Percentiles rank a stretch among this genome's conserved stretches.
These are phyloP conservation scores for Narcine bancroftii DNA, from an alignment of 2,113 vertebrate species.

Conservation along the genomic window DNA sequence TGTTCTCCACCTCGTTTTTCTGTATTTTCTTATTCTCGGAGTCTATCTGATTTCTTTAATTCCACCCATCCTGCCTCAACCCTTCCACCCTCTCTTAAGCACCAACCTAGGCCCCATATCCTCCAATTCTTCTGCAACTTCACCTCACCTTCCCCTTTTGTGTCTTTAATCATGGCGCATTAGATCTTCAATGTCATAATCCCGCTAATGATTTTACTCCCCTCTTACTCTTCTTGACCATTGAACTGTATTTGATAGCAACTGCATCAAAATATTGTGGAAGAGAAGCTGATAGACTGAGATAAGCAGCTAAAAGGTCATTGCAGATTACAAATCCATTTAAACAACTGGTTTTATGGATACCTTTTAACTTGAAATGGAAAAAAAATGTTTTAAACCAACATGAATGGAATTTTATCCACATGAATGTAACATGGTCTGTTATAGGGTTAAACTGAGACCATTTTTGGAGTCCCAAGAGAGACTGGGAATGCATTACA, in stretches of 20 bases:
- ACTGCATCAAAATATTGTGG: background rate
- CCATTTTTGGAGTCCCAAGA: background rate
- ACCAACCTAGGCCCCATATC: background rate
- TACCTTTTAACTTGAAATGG: background rate
- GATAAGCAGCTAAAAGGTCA: background rate
- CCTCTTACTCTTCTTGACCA: background rate
- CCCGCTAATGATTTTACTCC: background rate
- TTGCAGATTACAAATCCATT: background rate
- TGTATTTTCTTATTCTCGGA: too few species aligned
- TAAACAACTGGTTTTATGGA: background rate
- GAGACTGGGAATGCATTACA: background rate
- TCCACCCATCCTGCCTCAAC: background rate
- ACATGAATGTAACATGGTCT: background rate
- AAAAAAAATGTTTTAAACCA: background rate
- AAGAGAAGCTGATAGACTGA: background rate
- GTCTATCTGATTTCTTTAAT: background rate
- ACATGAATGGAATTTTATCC: background rate
- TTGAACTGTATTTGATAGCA: background rate
- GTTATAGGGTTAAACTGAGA: background rate
- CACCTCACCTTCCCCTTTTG: background rate
- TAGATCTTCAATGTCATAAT: background rate
- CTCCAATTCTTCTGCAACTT: background rate
- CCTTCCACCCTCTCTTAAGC: too few species aligned
- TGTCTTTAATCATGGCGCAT: background rate
- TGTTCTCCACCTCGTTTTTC: too few species aligned